These are phyloP conservation scores for Sciurus carolinensis DNA, from an alignment of 2,797 vertebrate species.

Conservation along the genomic window DNA sequence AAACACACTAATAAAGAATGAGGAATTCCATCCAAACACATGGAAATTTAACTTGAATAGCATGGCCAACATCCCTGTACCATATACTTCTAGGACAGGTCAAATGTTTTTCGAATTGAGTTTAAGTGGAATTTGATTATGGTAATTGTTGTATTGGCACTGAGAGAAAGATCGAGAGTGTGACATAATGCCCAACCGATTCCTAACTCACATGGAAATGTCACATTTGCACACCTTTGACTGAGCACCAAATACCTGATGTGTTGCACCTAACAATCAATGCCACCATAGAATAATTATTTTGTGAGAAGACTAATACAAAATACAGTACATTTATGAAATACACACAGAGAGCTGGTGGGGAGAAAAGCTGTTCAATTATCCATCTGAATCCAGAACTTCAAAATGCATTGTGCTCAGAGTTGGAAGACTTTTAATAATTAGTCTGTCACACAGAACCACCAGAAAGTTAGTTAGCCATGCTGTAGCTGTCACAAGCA, in stretches of 20 bases:
- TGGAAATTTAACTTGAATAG: neutral
- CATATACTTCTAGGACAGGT: neutral
- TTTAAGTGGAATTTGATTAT: conserved; percentile 54
- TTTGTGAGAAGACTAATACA: neutral
- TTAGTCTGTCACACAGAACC: neutral
- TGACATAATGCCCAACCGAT: neutral
- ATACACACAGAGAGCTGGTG: neutral
- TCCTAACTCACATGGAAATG: conserved; percentile 60
- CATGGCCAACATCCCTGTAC: neutral
- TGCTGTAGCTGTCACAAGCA: neutral
- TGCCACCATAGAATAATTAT: conserved; percentile 28
- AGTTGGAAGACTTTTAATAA: conserved; percentile 44
- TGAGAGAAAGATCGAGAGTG: neutral
- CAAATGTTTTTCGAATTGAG: neutral
- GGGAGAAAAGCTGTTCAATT: conserved; percentile 53
- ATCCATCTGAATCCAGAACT: conserved; percentile 53
- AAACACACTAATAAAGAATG: neutral
- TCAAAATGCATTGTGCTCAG: conserved; percentile 39
- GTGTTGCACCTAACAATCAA: conserved; percentile 17
- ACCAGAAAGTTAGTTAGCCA: neutral
- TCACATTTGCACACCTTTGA: conserved; percentile 62
- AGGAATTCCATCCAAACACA: neutral
- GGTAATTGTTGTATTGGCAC: neutral
- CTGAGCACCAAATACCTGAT: conserved; percentile 49
- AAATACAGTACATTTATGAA: conserved; percentile 1